Conservation (phyloP, 2,888 invertebrate species). For the Polietes domitor region DNA sequence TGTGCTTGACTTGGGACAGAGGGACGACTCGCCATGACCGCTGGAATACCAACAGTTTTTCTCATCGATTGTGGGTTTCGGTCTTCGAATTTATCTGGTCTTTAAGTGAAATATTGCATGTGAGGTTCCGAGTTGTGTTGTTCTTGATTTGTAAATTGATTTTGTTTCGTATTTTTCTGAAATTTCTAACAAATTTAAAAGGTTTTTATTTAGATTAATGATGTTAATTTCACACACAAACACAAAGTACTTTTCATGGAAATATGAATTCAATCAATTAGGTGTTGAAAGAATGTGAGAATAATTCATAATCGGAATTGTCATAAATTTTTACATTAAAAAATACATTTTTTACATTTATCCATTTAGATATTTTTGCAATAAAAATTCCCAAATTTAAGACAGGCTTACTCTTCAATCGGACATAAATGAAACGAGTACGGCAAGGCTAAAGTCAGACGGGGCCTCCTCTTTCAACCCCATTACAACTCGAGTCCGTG, state of each 20-base stretch:
- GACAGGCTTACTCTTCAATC: too few species aligned
- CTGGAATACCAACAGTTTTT: not conserved
- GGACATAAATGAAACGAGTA: too few species aligned
- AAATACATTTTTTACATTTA: too few species aligned
- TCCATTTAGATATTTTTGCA: too few species aligned
- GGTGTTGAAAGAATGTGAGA: not conserved
- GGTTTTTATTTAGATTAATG: constrained; percentile 2
- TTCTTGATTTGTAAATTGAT: constrained; percentile 46
- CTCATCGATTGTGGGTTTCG: not conserved
- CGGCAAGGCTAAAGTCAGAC: too few species aligned
- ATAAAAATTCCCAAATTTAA: too few species aligned
- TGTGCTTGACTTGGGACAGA: not conserved
- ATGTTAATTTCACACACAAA: not conserved
- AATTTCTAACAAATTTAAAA: constrained; percentile 2
- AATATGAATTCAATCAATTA: not conserved
- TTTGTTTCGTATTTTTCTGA: constrained; percentile 6
- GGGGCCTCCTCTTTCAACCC: too few species aligned
- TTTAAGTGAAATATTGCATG: constrained; percentile 54
- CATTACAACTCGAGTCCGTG: too few species aligned
- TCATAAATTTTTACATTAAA: too few species aligned
- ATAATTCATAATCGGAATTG: not conserved
- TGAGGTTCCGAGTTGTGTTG: not conserved
- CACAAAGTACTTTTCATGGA: not conserved
- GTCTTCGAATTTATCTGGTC: not conserved
- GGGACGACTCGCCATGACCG: not conserved